Evolutionary conservation across 2,888 invertebrate genomes (phyloP), one percentile per base, ranked within the genome.

Genomic region (Euplagia quadripunctaria): DNA sequence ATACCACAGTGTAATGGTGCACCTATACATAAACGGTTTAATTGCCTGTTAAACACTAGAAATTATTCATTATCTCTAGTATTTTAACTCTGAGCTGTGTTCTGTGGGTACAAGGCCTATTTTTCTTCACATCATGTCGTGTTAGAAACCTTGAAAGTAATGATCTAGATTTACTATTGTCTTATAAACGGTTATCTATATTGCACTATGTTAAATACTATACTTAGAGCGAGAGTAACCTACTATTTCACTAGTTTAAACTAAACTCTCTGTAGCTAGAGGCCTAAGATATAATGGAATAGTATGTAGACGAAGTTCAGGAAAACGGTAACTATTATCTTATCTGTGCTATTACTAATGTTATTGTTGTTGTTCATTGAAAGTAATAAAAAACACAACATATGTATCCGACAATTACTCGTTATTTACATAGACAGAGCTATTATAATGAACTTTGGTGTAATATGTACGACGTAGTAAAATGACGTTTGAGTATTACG

Each of bases 361-460:
- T 1, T 31, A 31, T 58, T 12, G 5, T 61, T 61, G 14, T 7
- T 14, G 14, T 61, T 51, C 51, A 41, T 66, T 66, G 41, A 41
- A 66, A 16, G 9, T 66, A 49, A 66, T 41, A 66, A 43, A 64
- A 46, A 31, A 66, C 31, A 31, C 20, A 46, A 49, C 9, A 20
- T 31, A 31, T 16, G 16, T 49, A 20, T 31, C 49, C 66, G 49
- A 66, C 51, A 66, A 51, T 41, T 46, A 51, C 51, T 20, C 16
- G 49, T 49, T 66, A 51, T 49, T 49, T 66, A 16, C 31, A 66
- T 31, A 51, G 51, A 31, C 66, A 66, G 14, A 46, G 20, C 49
- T 66, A 16, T 66, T 31, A 16, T 66, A 46, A 31, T 66, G 49
- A 66, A 66, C 49, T 51, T 9, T 49, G 49, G 51, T 49, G 66